phyloP scores from a whole-genome alignment of 2,113 vertebrate genomes.

The Struthidea cinerea region DNA sequence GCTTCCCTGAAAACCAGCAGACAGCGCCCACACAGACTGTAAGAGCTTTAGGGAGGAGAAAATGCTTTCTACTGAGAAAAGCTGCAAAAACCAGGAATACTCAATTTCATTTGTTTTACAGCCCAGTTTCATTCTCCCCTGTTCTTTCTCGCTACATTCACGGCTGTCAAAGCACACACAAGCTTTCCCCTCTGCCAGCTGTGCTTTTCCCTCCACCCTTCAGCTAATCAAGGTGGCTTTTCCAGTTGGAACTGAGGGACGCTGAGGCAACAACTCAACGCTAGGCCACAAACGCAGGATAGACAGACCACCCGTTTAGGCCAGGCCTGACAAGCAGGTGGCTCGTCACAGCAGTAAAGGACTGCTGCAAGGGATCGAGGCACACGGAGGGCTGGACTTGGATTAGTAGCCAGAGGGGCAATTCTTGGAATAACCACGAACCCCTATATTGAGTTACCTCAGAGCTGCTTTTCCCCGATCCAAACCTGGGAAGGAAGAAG shows the following conservation, averaged over 20 bases:
- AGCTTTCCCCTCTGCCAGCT: neutral
- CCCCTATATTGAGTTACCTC: rapidly evolving
- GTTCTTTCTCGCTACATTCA: neutral
- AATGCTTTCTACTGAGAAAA: neutral
- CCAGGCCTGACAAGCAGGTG: neutral
- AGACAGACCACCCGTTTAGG: neutral
- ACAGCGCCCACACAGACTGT: neutral
- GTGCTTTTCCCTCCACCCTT: neutral
- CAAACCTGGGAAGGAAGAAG: neutral
- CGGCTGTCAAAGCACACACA: rapidly evolving
- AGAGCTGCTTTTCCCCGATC: neutral
- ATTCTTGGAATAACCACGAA: rapidly evolving
- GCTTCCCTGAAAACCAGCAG: neutral
- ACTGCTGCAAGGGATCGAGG: neutral
- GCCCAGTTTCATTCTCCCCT: neutral
- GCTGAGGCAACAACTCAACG: rapidly evolving
- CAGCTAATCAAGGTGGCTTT: neutral
- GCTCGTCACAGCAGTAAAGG: neutral
- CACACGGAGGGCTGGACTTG: rapidly evolving
- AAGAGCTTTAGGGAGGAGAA: neutral
- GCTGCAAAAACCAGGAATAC: neutral
- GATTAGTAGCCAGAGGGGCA: neutral
- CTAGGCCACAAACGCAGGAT: neutral
- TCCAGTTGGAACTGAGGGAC: neutral
- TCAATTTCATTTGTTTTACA: neutral